These are phyloP conservation scores for Pissodes strobi DNA, from an alignment of 1,140 invertebrate genomes.

Conservation along the genomic window DNA sequence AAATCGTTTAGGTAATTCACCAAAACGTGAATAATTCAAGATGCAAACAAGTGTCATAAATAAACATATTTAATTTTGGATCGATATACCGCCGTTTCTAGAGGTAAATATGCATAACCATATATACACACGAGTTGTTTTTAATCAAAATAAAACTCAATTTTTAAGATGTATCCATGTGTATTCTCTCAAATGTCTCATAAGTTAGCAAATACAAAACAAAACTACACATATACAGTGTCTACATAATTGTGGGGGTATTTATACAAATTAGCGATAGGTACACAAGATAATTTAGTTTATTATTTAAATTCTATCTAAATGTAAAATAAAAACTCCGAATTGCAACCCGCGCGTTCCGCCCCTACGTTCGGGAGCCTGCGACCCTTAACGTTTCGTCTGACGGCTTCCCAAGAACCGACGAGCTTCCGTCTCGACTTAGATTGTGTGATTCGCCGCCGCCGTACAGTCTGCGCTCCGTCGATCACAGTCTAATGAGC, in stretches of 20 bases:
- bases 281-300: slow-evolving; percentile 57
- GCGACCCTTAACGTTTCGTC: slow-evolving; percentile 54
- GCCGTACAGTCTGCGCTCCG: neutral
- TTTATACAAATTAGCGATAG: slow-evolving; percentile 56
- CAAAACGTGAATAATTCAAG: too few species aligned
- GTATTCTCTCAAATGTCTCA: slow-evolving; percentile 50
- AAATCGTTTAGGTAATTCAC: too few species aligned
- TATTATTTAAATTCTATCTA: slow-evolving; percentile 43
- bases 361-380: slow-evolving; percentile 21
- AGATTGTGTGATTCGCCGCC: neutral
- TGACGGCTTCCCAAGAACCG: slow-evolving; percentile 33
- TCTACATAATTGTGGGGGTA: slow-evolving; percentile 52
- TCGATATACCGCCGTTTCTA: too few species aligned
- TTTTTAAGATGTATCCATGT: slow-evolving; percentile 46
- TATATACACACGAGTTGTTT: too few species aligned
- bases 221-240: slow-evolving; percentile 58
- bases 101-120: too few species aligned
- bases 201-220: slow-evolving; percentile 56
- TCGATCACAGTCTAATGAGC: too few species aligned
- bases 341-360: slow-evolving; percentile 40
- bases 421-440: neutral
- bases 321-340: slow-evolving; percentile 27
- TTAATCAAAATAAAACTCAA: slow-evolving; percentile 18
- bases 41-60: too few species aligned
- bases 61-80: too few species aligned